phyloP scores from a whole-genome alignment of 1,140 invertebrate species.

The Akabosia matsudoensis region DNA sequence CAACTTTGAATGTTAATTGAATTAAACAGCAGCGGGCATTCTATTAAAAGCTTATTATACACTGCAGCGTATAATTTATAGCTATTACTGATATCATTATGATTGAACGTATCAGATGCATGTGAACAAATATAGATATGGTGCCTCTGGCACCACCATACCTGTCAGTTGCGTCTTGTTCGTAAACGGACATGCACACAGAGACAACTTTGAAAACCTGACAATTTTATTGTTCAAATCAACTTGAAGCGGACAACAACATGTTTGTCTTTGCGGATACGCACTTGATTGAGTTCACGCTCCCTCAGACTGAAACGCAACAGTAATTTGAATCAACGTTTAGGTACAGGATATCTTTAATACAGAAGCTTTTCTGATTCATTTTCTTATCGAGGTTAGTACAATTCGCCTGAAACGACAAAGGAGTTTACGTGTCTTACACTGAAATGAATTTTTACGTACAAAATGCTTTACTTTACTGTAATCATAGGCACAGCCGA shows the following conservation, averaged over 20 bases:
- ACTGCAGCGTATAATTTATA: neutral
- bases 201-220: too few relatives aligned
- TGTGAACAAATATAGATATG: neutral
- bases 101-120: neutral
- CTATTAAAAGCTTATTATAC: neutral
- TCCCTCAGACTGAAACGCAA: too few relatives aligned
- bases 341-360: too few relatives aligned
- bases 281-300: too few relatives aligned
- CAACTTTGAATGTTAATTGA: neutral
- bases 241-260: too few relatives aligned
- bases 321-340: too few relatives aligned
- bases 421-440: neutral
- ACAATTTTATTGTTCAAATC: too few relatives aligned
- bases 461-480: neutral
- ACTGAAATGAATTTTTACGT: neutral
- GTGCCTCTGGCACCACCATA: conserved; percentile 13
- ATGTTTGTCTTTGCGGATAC: too few relatives aligned
- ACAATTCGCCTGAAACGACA: too few relatives aligned
- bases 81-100: neutral
- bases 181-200: too few relatives aligned
- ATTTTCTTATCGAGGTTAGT: too few relatives aligned
- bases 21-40: neutral
- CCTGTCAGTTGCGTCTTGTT: neutral
- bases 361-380: too few relatives aligned
- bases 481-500: neutral